Evolutionary conservation across 2,113 vertebrate genomes (phyloP).

Genomic region (Aphelocoma coerulescens): DNA sequence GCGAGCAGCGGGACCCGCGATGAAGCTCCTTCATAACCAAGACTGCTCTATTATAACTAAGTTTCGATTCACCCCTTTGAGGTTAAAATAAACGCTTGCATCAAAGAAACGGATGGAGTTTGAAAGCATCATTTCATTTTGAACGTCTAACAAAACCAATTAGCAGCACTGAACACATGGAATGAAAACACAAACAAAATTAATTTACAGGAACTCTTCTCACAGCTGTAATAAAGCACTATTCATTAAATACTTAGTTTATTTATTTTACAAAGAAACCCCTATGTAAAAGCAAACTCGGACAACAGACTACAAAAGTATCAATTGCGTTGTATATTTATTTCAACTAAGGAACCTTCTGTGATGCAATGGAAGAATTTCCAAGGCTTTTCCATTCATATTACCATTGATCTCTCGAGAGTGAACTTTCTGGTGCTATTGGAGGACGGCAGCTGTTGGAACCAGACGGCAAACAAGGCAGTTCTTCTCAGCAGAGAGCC

Average conservation of each 20-base stretch:
- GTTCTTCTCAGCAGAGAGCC: background rate
- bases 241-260: fast-evolving
- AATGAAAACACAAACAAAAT: background rate
- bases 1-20: fast-evolving
- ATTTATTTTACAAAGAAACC: background rate
- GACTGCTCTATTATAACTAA: fast-evolving
- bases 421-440: background rate
- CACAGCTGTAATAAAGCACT: background rate
- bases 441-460: background rate
- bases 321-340: background rate
- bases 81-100: background rate
- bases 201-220: background rate
- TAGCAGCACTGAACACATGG: fast-evolving
- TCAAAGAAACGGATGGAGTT: background rate
- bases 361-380: background rate
- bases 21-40: fast-evolving
- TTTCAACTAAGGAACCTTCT: background rate
- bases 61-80: fast-evolving
- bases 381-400: background rate
- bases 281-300: background rate
- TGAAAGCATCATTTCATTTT: background rate
- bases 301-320: background rate
- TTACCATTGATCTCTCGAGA: fast-evolving
- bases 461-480: fast-evolving
- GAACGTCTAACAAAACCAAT: background rate